Base-by-base conservation (phyloP, 1,140 invertebrate species). In the Callitettix versicolor region DNA sequence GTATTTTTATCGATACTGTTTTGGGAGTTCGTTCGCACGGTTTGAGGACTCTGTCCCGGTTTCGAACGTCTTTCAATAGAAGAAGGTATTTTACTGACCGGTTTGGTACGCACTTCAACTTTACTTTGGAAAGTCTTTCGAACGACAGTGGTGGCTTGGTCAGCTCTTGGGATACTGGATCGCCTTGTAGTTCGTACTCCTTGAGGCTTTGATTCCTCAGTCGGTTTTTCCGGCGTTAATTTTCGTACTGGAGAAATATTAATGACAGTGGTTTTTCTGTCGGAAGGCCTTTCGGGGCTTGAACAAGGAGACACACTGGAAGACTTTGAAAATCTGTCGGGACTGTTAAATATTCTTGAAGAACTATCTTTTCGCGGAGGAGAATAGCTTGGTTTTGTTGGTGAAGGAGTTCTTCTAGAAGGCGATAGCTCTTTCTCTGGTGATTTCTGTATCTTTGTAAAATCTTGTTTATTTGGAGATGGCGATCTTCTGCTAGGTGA, bases 1-100 rank as follows among this genome's bases (percentile, higher is more conserved):
- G 49, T 42, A 22, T 33, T 20, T 47, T 52, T 58, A 34, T 77
- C 69, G 18, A 72, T 64, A 48, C 56, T 53, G 12, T 20, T 53
- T 34, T 58, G 56, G 21, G 42, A 58, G 53, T 44, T 34, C 20
- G 47, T 52, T 30, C 40, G 49, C 34, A 53, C 22, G 9, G 40
- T 30, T 44, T 51, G 43, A 36, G 38, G 43, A 20, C 24, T 24
- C 54, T 51, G 49, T 41, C 47, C 34, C 22, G 30, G 41, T 34
- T 47, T 44, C 6, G 3, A 9, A 30, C 26, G 26, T 30, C 26
- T 30, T 30, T 53, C 51, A 47, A 36, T 33, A 21, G 40, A 47
- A 14, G 56, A 38, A 14, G 26, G 26, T 36, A 46, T 40, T 34
- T 30, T 58, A 30, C 15, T 15, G 1, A 33, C 34, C 3, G 41